Base-by-base conservation (phyloP, 1,140 invertebrate species). In the Drosophila pandora region DNA sequence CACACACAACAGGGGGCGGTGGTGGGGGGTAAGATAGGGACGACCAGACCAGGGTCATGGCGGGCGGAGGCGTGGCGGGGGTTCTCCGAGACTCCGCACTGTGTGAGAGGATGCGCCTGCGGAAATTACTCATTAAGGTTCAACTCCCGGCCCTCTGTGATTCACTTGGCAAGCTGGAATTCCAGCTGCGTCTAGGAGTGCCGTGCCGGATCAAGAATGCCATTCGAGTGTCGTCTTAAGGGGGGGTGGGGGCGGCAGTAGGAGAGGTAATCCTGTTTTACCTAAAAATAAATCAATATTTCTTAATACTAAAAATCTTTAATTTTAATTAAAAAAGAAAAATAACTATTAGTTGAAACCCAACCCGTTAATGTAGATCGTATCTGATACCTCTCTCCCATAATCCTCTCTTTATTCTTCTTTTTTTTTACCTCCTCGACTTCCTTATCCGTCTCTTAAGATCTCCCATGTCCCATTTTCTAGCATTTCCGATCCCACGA, bases 121-220 rank as follows among this genome's bases (percentile, higher is more conserved):
- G 82, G 82, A 87, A 87, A 87, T 88, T 88, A 87, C 78, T 88
- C 83, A 87, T 87, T 87, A 87, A 82, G 69, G 80, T 60, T 60
- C 47, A 68, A 67, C 71, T 75, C 54, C 49, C 49, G 45, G 30
- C n/a, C 49, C 39, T 56, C 48, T 6, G 62, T 64, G 52, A 60
- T 76, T 60, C 76, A 76, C 76, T 79, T 68, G n/a, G 50, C 50
- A 48, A 61, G 57, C 65, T 72, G 59, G 53, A 76, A 68, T 84
- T 73, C 77, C 54, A 75, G 57, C 75, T 69, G 76, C 53, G 69
- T 50, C 59, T 71, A 63, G 50, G 52, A 72, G 60, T 65, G 55
- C 52, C 45, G 34, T 65, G 55, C 52, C 45, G 34, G 75, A 62
- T 72, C 60, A 65, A 48, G 56, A 77, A 81, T 81, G 50, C 62